Conservation (phyloP, 2,797 vertebrate species). For the Sebastes umbrosus region DNA sequence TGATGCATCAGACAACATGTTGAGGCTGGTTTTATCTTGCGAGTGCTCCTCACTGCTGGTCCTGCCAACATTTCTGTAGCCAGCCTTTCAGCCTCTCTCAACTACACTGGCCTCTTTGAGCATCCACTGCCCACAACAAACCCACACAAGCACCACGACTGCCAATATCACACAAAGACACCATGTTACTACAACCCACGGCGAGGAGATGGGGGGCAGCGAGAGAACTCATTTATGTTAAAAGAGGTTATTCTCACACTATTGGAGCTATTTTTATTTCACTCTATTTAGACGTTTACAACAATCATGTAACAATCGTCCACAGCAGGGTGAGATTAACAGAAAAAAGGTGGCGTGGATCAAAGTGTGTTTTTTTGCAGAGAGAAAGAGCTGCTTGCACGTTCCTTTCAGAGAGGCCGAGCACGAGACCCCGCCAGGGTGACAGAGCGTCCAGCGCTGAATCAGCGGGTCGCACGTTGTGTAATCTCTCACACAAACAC, state of each 20-base stretch:
- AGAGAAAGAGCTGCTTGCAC: slow-evolving; percentile 20
- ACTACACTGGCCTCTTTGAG: slow-evolving; percentile 77
- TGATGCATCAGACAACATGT: not conserved
- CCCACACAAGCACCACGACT: slow-evolving; percentile 71
- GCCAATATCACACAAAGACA: slow-evolving; percentile 75
- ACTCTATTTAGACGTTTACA: slow-evolving; percentile 17
- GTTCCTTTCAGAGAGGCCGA: slow-evolving; percentile 37
- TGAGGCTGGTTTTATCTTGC: slow-evolving; percentile 10
- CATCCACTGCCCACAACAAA: slow-evolving; percentile 74
- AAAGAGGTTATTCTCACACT: slow-evolving; percentile 43
- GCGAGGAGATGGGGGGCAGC: slow-evolving; percentile 26
- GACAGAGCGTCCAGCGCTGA: slow-evolving; percentile 71
- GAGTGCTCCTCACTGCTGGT: not conserved
- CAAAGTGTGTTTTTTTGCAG: not conserved
- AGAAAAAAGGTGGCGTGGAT: not conserved
- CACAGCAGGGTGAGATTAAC: slow-evolving; percentile 9
- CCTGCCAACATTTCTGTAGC: slow-evolving; percentile 27
- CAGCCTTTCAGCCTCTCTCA: slow-evolving; percentile 49
- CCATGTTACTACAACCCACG: slow-evolving; percentile 76
- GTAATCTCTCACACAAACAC: slow-evolving; percentile 63
- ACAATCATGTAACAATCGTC: not conserved
- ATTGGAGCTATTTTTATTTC: slow-evolving; percentile 43
- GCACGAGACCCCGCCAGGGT: slow-evolving; percentile 70
- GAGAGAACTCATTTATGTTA: slow-evolving; percentile 35
- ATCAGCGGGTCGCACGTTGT: slow-evolving; percentile 74